Evolutionary conservation across 1,140 invertebrate species (phyloP).

Genomic region (Drosophila asahinai): DNA sequence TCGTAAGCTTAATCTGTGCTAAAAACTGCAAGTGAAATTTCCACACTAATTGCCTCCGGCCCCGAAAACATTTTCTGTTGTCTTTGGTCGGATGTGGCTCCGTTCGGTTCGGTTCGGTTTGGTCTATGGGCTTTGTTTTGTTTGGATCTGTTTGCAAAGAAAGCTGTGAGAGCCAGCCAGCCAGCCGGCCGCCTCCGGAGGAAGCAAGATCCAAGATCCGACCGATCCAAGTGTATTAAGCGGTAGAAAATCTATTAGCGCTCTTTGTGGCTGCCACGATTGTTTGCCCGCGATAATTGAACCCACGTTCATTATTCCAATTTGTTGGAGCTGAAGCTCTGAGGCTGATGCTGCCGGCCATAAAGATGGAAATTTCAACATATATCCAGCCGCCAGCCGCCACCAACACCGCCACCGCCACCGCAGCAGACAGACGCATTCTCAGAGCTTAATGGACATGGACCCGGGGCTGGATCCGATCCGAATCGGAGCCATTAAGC

Average conservation of each 20-base stretch:
- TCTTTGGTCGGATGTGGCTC: conserved; percentile 50
- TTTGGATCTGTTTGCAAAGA: conserved; percentile 75
- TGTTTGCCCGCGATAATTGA: conserved; percentile 80
- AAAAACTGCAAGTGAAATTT: conserved; percentile 83
- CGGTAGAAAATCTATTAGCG: conserved; percentile 82
- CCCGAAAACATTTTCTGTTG: conserved; percentile 69
- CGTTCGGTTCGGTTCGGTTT: conserved; percentile 14
- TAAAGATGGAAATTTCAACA: conserved; percentile 47
- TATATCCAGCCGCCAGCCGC: conserved; percentile 28
- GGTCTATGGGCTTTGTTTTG: not conserved
- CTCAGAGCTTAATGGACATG: conserved; percentile 60
- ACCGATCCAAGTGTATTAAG: conserved; percentile 11
- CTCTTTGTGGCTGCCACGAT: conserved; percentile 69
- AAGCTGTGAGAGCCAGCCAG: conserved; percentile 49
- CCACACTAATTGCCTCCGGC: conserved; percentile 73
- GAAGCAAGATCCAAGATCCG: conserved; percentile 34
- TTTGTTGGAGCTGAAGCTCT: conserved; percentile 41
- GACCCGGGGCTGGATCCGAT: conserved; percentile 20
- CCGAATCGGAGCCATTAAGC: conserved; percentile 39
- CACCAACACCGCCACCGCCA: conserved; percentile 30
- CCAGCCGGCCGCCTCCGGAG: conserved; percentile 44
- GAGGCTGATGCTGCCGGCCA: conserved; percentile 26
- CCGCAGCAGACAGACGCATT: conserved; percentile 57
- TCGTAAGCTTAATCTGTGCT: conserved; percentile 56
- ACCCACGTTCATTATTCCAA: conserved; percentile 82